Conservation (phyloP, 2,888 invertebrate genomes). For the Caenorhabditis angaria region DNA sequence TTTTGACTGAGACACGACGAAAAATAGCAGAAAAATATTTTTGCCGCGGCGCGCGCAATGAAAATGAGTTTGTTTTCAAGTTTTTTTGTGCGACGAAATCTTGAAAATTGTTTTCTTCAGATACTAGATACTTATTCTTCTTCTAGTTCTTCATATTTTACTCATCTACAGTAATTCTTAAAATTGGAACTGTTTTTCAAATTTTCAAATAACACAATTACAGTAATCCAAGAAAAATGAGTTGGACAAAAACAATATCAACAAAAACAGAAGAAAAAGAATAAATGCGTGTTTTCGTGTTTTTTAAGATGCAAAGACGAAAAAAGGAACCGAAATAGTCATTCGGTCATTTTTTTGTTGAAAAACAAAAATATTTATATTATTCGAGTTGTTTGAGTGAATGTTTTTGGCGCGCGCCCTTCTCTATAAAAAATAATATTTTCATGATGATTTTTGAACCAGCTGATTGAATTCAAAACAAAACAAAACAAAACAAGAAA, state of each 20-base stretch:
- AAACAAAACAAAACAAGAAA: neutral
- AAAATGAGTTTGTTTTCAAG: constrained; percentile 4
- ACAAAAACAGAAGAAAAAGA: neutral
- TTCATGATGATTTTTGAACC: neutral
- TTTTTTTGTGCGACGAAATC: constrained; percentile 1
- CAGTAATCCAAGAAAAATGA: no score
- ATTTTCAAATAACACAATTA: no score
- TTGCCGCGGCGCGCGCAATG: constrained; percentile 4
- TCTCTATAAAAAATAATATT: neutral
- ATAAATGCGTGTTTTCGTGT: constrained; percentile 1
- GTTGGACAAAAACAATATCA: neutral
- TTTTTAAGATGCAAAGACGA: neutral
- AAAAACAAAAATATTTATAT: constrained; percentile 4
- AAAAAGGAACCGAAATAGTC: neutral
- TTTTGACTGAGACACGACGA: constrained; percentile 6
- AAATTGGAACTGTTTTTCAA: no score
- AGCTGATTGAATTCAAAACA: neutral
- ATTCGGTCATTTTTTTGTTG: constrained; percentile 1
- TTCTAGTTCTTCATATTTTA: neutral
- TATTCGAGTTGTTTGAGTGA: constrained; percentile 4
- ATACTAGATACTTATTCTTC: neutral
- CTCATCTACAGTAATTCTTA: neutral
- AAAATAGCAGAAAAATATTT: constrained; percentile 4
- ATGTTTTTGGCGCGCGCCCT: neutral
- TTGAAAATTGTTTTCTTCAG: constrained; percentile 2